Evolutionary conservation across 35 echinoderm and acorn worm species (phyloP).

Genomic region (Apostichopus parvimensis): DNA sequence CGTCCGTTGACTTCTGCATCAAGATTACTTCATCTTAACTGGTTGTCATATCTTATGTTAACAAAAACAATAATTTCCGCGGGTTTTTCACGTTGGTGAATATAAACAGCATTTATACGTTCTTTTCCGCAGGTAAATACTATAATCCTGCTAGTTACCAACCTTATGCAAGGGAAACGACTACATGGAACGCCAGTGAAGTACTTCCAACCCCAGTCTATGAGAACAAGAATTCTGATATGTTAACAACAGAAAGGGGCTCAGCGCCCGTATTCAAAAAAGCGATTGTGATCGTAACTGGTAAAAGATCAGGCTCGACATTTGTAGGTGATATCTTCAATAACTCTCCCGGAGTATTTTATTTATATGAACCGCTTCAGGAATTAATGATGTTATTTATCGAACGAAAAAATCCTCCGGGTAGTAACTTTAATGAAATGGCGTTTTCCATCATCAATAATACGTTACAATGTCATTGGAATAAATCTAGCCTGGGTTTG

Average conservation of each 20-base stretch:
- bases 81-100: too few species aligned
- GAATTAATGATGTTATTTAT: not conserved
- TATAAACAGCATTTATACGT: too few species aligned
- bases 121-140: too few species aligned
- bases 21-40: too few species aligned
- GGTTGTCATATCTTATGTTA: too few species aligned
- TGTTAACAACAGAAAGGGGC: too few species aligned
- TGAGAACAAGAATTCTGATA: not conserved
- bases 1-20: too few species aligned
- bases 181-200: too few species aligned
- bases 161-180: too few species aligned
- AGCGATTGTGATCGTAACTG: slow-evolving; percentile 24
- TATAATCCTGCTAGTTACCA: too few species aligned
- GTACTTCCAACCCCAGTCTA: not conserved
- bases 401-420: not conserved
- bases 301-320: slow-evolving; percentile 38
- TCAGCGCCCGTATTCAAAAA: not conserved
- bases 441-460: not conserved
- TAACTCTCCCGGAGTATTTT: slow-evolving; percentile 21
- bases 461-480: not conserved
- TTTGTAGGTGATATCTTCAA: slow-evolving; percentile 61
- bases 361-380: slow-evolving; percentile 31
- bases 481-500: not conserved
- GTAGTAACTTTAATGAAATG: not conserved
- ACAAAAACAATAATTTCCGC: too few species aligned